Evolutionary conservation across 2,797 vertebrate genomes (phyloP).

Genomic region (Siniperca undulata): DNA sequence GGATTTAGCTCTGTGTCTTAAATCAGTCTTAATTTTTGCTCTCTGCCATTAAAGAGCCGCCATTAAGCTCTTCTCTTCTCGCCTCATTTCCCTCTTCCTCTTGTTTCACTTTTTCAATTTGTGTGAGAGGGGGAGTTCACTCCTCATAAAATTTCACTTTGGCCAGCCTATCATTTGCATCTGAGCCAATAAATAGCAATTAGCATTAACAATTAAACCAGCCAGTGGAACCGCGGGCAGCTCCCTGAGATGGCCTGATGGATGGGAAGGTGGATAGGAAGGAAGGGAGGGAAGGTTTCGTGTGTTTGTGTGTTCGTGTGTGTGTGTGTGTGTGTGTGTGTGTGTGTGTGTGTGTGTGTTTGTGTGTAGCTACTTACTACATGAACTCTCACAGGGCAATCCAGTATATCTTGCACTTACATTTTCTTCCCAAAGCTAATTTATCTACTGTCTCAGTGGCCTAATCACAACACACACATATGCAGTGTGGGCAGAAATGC

Average conservation of each 20-base stretch:
- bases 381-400: conserved; percentile 77
- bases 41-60: conserved; percentile 99
- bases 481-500: conserved; percentile 73
- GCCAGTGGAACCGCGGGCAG: conserved; percentile 98
- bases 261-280: conserved; percentile 86
- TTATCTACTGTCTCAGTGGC: conserved; percentile 79
- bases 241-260: conserved; percentile 99
- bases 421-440: conserved; percentile 80
- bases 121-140: conserved; percentile 99
- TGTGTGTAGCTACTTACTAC: conserved; percentile 56
- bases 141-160: conserved; percentile 99
- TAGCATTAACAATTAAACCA: conserved; percentile 99
- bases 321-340: conserved; percentile 27
- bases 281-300: conserved; percentile 73
- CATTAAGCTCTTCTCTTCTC: conserved; percentile 99
- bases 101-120: conserved; percentile 99
- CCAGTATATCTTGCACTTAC: conserved; percentile 77
- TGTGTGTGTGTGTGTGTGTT: conserved; percentile 43
- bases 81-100: conserved; percentile 99
- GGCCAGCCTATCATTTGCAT: conserved; percentile 99
- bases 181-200: conserved; percentile 99
- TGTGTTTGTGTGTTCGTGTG: conserved; percentile 12
- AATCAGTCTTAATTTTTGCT: conserved; percentile 99
- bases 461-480: conserved; percentile 76
- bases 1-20: conserved; percentile 88